Evolutionary conservation across 2,797 vertebrate genomes (phyloP), one percentile per base, ranked within the genome.

Genomic region (Dendrocincla tyrannina): DNA sequence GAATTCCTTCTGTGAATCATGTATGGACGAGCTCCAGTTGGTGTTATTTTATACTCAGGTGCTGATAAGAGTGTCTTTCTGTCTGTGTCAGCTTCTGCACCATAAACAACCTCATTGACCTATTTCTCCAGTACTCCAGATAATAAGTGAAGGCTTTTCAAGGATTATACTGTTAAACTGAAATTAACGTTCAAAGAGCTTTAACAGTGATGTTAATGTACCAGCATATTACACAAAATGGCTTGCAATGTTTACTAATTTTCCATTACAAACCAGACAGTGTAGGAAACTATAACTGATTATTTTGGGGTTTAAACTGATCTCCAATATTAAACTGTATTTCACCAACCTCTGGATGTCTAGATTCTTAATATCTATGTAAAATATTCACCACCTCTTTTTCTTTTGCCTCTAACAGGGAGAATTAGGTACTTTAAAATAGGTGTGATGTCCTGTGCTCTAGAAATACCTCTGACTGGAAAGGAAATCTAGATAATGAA

Each of bases 1-100:
- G 73, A 68, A 95, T 93, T 96, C 89, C 86, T 96, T 72, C 46
- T 47, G 60, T 41, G 79, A 85, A 80, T 95, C 86, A 77, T 30
- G 22, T 75, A 87, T 39, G 64, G 33, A 62, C 0, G 8, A 94
- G 27, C 24, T 73, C 60, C 41, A 72, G 58, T 39, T 15, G 0
- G 19, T 42, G 24, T 85, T 85, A 85, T 93, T 85, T 85, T 70
- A 89, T 35, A 85, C 46, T 77, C 63, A 85, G 42, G 52, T 79
- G 17, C 59, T 90, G 93, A 95, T 91, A 95, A 96, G 49, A 41
- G 11, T n/a, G 7, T 62, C 66, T 86, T 95, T 90, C 73, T 95
- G n/a, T 55, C 69, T 94, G 66, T 4, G 0, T 87, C 78, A 94
- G 60, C 67, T 91, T 82, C 58, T 92, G 42, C 75, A 91, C 53